Evolutionary conservation across 2,888 invertebrate species (phyloP), one percentile per base, ranked within the genome.

Genomic region (Sipha maydis): DNA sequence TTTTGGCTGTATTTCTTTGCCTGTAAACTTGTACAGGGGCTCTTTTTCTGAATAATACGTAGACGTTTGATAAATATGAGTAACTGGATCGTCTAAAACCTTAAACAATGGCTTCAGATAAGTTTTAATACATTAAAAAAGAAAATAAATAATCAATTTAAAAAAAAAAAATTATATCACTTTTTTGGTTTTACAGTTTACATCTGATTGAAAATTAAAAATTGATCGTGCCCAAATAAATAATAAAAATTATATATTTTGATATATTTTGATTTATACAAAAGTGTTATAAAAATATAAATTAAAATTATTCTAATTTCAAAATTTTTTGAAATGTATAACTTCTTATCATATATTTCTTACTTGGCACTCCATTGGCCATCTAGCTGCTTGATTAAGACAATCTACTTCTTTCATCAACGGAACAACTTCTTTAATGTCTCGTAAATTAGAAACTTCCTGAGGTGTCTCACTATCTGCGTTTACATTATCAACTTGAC

Each of bases 311-410:
- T 48, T 48, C 48, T 11, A 48, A 48, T 14, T 48, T 11, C 14
- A 48, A 11, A 61, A 61, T 5, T 3, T 7, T 56, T 56, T 21
- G 4, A 19, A 21, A 3, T 5, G 5, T 9, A 69, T 21, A 67
- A 41, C 11, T 67, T 80, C n/a, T n/a, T n/a, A n/a, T n/a, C n/a
- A n/a, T n/a, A n/a, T n/a, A n/a, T n/a, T 31, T 54, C 75, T 88
- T 73, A 96, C 97, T 94, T 97, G 96, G 92, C 97, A 97, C 93
- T 97, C 97, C 77, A 96, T 95, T 34, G 97, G 97, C 97, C 97
- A 97, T 92, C 97, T 93, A 89, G 96, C 95, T 91, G 96, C 95
- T 93, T 96, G 96, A 91, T 95, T 95, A 85, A 95, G 94, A 91
- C 94, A 95, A 91, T 95, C 95, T 91, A 94, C 92, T 91, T 95